phyloP scores from a whole-genome alignment of 2,113 vertebrate species.

The Xiphorhynchus elegans region DNA sequence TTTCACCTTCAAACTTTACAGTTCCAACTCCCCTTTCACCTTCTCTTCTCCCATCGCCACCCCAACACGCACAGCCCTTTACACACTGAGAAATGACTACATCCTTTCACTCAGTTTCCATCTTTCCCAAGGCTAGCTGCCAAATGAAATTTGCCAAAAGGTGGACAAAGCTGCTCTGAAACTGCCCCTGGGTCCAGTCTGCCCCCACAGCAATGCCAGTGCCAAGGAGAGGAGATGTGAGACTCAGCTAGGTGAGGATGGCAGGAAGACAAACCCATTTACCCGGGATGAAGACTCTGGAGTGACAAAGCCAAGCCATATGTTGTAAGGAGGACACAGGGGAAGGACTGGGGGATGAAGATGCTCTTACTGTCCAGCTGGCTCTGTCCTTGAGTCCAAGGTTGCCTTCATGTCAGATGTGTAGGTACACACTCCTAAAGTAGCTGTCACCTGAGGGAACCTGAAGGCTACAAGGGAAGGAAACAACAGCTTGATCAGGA shows the following conservation, averaged over 20 bases:
- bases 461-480: background rate
- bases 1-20: conserved; percentile 55
- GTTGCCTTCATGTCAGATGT: background rate
- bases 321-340: background rate
- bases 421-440: background rate
- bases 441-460: background rate
- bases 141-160: background rate
- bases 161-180: background rate
- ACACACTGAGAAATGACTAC: background rate
- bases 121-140: background rate
- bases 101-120: background rate
- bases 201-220: background rate
- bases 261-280: background rate
- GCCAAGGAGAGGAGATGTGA: background rate
- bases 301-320: background rate
- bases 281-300: background rate
- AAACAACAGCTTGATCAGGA: background rate
- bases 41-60: background rate
- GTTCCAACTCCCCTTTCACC: conserved; percentile 20
- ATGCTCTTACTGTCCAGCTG: background rate
- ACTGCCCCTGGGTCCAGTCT: background rate
- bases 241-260: background rate
- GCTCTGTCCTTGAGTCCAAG: background rate
- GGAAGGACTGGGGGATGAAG: background rate
- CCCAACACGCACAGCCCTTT: background rate